A percentile compares a stretch with the other conserved stretches of the same genome.
These are phyloP conservation scores for Rissa tridactyla DNA, from an alignment of 2,113 vertebrate species.

Conservation along the genomic window DNA sequence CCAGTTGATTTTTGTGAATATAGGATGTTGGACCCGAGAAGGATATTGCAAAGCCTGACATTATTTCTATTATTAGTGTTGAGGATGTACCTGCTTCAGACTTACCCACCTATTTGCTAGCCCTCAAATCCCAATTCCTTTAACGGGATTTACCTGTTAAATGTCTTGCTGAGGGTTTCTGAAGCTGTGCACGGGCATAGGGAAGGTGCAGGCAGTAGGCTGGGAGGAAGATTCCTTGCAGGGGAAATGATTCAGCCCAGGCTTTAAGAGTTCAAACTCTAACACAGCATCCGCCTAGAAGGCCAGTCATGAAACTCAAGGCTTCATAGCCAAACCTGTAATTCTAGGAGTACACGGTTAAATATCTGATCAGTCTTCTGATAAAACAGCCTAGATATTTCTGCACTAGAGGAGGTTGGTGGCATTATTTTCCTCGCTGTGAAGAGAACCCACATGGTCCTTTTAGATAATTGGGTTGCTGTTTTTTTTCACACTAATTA, in stretches of 20 bases:
- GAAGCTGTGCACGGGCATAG: rapidly evolving
- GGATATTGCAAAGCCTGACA: background rate
- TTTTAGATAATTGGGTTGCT: slow-evolving; percentile 42
- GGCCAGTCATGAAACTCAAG: background rate
- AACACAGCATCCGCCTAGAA: background rate
- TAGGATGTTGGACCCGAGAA: background rate
- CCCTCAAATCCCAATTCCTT: background rate
- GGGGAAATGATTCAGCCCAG: background rate
- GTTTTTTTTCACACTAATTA: slow-evolving; percentile 52
- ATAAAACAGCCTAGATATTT: background rate
- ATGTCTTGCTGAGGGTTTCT: rapidly evolving
- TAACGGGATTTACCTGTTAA: background rate
- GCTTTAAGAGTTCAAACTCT: background rate
- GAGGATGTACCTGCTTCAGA: background rate
- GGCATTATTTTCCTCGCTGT: background rate
- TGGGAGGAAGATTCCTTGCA: background rate
- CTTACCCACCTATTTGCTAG: background rate
- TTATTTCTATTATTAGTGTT: background rate
- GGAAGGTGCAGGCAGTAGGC: background rate
- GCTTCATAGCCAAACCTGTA: background rate
- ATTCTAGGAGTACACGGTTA: background rate
- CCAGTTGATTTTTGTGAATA: background rate
- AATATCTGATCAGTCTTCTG: background rate
- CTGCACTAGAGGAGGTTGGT: background rate
- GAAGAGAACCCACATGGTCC: background rate